Base-by-base conservation (phyloP, 64 coral and sea anemone genomes). In the Stylophora pistillata region DNA sequence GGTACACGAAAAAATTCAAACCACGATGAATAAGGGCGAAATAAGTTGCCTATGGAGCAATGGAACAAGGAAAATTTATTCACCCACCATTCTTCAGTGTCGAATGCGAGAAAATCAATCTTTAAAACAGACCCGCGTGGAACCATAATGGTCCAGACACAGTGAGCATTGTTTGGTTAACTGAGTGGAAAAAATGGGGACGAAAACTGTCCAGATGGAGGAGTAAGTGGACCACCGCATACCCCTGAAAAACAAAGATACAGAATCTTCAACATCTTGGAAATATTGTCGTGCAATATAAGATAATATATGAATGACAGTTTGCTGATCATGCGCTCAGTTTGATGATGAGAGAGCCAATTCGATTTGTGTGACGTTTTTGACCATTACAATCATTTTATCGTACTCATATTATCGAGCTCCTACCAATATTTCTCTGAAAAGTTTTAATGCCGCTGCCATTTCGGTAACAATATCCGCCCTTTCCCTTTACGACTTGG, bases 31-130 rank as follows among this genome's bases (percentile, higher is more conserved):
- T 4, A 7, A 47, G 37, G 37, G 37, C 37, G 3, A 47, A 47
- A 47, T 47, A 47, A 4, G 7, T 47, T 47, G 37, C 3, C 3
- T 47, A 4, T 47, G 3, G 7, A 47, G 37, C 37, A 47, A 47
- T 47, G 7, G 7, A 47, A 47, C 7, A 23, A 25, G 64, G n/a
- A 28, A 68, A 11, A 10, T 68, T n/a, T 68, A 28, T 12, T 12
- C 54, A 30, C 58, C 53, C 29, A 84, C 80, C 80, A 84, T 21
- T 84, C 17, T 54, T 84, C 80, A 11, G 80, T 84, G 47, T 93
- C 54, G 53, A 96, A 96, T 29, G 55, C 53, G 34, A 81, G 88
- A 83, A 96, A 96, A 32, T 89, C 53, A 21, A 96, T 69, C 18
- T 29, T 76, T 4, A 96, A 76, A n/a, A 82, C 72, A 68, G 78